phyloP scores from a whole-genome alignment of 2,797 vertebrate species.

The Cryptoprocta ferox region DNA sequence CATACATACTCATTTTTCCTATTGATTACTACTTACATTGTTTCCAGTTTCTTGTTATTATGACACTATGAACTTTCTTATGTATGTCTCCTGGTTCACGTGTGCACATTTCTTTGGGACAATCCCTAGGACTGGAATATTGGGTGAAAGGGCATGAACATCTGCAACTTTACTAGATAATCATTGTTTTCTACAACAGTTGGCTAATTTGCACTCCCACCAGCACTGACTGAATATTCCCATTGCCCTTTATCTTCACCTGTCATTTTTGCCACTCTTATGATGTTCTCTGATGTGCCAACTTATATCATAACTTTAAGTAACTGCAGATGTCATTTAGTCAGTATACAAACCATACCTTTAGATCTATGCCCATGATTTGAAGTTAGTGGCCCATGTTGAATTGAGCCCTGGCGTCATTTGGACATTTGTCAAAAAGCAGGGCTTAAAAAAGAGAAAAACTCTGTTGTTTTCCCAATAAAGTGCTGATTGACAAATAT shows the following conservation, averaged over 20 bases:
- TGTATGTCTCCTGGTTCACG: not conserved
- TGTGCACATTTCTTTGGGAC: not conserved
- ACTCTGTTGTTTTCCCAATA: slow-evolving; percentile 51
- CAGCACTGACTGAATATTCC: not conserved
- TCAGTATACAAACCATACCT: not conserved
- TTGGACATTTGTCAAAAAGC: slow-evolving; percentile 43
- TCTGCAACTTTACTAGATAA: not conserved
- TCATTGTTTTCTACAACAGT: not conserved
- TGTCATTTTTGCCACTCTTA: not conserved
- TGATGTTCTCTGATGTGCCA: not conserved
- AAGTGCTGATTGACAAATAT: slow-evolving; percentile 61
- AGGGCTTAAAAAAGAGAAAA: not conserved
- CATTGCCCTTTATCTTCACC: not conserved
- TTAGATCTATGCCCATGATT: not conserved
- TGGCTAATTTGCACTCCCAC: not conserved
- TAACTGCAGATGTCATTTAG: not conserved
- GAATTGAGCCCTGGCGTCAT: not conserved
- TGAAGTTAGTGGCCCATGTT: slow-evolving; percentile 1
- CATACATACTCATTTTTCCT: not conserved
- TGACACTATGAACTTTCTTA: not conserved
- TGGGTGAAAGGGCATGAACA: not conserved
- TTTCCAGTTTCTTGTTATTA: not conserved
- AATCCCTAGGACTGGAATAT: not conserved
- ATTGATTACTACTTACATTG: not conserved
- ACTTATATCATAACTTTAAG: not conserved